Conservation (phyloP, 2,888 invertebrate genomes). For the Dysmachus trigonus region DNA sequence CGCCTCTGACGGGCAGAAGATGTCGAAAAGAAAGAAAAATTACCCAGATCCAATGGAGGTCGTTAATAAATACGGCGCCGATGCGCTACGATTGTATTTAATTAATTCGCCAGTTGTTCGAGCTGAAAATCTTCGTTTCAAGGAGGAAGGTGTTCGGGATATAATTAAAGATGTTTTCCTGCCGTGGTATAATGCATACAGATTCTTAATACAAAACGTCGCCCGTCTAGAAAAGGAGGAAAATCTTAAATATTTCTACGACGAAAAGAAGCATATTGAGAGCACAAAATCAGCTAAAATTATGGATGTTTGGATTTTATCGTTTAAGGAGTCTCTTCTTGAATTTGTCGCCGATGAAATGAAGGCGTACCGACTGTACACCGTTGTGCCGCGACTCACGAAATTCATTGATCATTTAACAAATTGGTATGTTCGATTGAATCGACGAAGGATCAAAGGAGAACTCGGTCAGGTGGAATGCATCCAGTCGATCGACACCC, state of each 20-base stretch:
- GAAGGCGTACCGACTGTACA: slow-evolving; percentile 93
- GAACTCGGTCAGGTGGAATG: slow-evolving; percentile 85
- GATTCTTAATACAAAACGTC: slow-evolving; percentile 94
- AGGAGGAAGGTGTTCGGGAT: slow-evolving; percentile 96
- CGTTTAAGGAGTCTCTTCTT: slow-evolving; percentile 93
- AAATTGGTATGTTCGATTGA: slow-evolving; percentile 99
- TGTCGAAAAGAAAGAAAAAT: slow-evolving; percentile 99
- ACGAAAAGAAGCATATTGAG: slow-evolving; percentile 65
- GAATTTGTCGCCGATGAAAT: slow-evolving; percentile 91
- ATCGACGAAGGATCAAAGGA: slow-evolving; percentile 93
- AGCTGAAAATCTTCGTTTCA: slow-evolving; percentile 95
- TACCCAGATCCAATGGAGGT: slow-evolving; percentile 96
- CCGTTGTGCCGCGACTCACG: slow-evolving; percentile 90
- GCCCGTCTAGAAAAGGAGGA: slow-evolving; percentile 80
- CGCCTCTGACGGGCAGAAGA: slow-evolving; percentile 98
- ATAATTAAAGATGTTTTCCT: slow-evolving; percentile 97
- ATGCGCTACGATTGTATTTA: slow-evolving; percentile 93
- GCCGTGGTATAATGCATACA: slow-evolving; percentile 94
- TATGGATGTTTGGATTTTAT: slow-evolving; percentile 97
- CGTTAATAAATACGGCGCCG: slow-evolving; percentile 93
- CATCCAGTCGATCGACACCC: slow-evolving; percentile 82
- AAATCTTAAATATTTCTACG: slow-evolving; percentile 67
- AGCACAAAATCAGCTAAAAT: slow-evolving; percentile 66
- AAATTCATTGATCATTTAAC: slow-evolving; percentile 98
- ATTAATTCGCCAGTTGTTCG: slow-evolving; percentile 98